These are phyloP conservation scores for Cerceris ruficornis DNA, from an alignment of 2,888 invertebrate species.

Conservation along the genomic window DNA sequence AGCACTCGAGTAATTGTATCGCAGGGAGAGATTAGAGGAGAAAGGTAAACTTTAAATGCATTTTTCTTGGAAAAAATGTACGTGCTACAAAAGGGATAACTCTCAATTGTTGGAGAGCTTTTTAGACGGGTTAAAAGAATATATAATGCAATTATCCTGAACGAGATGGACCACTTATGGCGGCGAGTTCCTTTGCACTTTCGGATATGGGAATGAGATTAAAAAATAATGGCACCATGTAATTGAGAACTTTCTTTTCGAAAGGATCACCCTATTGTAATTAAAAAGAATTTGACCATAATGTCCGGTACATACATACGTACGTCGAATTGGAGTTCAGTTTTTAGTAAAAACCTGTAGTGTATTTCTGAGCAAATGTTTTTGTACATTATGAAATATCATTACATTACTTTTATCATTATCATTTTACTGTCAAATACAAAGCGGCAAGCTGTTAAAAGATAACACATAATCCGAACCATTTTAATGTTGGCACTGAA, in stretches of 20 bases:
- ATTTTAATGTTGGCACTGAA: no score
- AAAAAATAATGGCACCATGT: conserved; percentile 2
- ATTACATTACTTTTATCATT: no score
- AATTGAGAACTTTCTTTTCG: conserved; percentile 2
- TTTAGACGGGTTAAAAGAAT: conserved; percentile 40
- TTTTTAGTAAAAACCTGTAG: no score
- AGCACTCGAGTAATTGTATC: not conserved
- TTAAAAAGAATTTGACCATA: no score
- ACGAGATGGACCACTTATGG: not conserved
- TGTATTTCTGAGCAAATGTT: no score
- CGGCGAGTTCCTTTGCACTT: conserved; percentile 42
- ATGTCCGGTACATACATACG: no score
- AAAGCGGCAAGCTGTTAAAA: no score
- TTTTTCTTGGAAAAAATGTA: conserved; percentile 32
- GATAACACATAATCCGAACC: no score
- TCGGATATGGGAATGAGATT: conserved; percentile 25
- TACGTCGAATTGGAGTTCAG: no score
- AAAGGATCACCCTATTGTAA: conserved; percentile 5
- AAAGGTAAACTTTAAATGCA: conserved; percentile 32
- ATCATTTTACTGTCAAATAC: no score
- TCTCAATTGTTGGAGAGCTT: conserved; percentile 40
- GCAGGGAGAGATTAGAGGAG: not conserved
- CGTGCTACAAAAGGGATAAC: conserved; percentile 29
- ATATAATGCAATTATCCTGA: conserved; percentile 48
- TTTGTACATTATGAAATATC: no score